Conservation (phyloP, 2,888 invertebrate species). For the Toxonevra muliebris region DNA sequence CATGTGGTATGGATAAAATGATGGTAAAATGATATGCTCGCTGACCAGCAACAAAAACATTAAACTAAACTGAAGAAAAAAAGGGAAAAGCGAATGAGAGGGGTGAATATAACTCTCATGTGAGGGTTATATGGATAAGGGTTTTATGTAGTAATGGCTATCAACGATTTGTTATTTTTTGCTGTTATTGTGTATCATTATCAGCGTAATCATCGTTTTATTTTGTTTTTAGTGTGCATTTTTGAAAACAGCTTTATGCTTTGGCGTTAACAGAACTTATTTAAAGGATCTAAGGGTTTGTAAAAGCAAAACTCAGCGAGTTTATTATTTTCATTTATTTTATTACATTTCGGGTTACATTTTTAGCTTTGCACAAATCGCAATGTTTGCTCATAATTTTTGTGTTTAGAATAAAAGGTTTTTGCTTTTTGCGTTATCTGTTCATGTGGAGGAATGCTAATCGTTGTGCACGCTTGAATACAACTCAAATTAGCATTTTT, state of each 20-base stretch:
- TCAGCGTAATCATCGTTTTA: slow-evolving; percentile 47
- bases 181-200: slow-evolving; percentile 40
- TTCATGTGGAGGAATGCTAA: slow-evolving; percentile 46
- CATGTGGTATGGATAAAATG: slow-evolving; percentile 5
- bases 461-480: slow-evolving; percentile 62
- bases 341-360: slow-evolving; percentile 46
- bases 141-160: slow-evolving; percentile 26
- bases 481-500: slow-evolving; percentile 45
- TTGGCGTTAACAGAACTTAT: slow-evolving; percentile 53
- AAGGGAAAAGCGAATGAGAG: too few relatives aligned
- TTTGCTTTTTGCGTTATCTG: slow-evolving; percentile 18
- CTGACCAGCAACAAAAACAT: slow-evolving; percentile 22
- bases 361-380: slow-evolving; percentile 40
- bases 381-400: slow-evolving; percentile 26
- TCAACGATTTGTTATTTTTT: slow-evolving; percentile 28
- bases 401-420: slow-evolving; percentile 12
- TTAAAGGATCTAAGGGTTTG: slow-evolving; percentile 16
- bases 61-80: too few relatives aligned
- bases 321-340: slow-evolving; percentile 57
- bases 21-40: slow-evolving; percentile 12
- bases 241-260: slow-evolving; percentile 40
- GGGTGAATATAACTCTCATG: too few relatives aligned
- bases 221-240: slow-evolving; percentile 36
- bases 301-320: slow-evolving; percentile 44
- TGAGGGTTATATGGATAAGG: slow-evolving; percentile 30